A percentile compares a stretch with the other conserved stretches of the same genome.
phyloP scores from a whole-genome alignment of 2,797 vertebrate species.

The Artibeus lituratus region DNA sequence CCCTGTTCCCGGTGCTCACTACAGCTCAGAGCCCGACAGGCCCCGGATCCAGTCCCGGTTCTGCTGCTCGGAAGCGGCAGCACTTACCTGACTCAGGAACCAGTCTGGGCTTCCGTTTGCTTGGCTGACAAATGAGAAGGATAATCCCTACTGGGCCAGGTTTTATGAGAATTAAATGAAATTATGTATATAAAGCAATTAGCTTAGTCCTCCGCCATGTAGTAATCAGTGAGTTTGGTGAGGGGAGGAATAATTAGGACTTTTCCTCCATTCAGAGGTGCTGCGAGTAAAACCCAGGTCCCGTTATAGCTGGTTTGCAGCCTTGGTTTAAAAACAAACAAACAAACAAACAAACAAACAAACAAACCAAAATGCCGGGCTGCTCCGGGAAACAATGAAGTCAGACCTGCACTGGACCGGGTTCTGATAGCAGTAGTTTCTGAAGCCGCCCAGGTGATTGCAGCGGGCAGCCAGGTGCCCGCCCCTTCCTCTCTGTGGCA shows the following conservation, averaged over 20 bases:
- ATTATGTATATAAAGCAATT: not conserved
- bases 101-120: not conserved
- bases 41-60: not conserved
- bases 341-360: not conserved
- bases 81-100: not conserved
- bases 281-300: not conserved
- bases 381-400: not conserved
- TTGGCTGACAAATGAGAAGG: not conserved
- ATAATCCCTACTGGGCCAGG: not conserved
- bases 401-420: not conserved
- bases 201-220: not conserved
- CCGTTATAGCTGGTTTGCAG: not conserved
- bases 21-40: not conserved
- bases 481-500: not conserved
- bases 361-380: not conserved
- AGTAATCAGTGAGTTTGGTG: not conserved
- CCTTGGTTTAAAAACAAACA: not conserved
- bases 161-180: constrained; percentile 29
- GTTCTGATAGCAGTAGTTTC: not conserved
- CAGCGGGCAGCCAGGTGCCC: not conserved
- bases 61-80: not conserved
- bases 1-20: not conserved
- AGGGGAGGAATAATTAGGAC: not conserved
- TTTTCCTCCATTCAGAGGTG: not conserved
- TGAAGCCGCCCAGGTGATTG: not conserved